These are phyloP conservation scores for Tillus elongatus DNA, from an alignment of 2,888 invertebrate species.

Conservation along the genomic window DNA sequence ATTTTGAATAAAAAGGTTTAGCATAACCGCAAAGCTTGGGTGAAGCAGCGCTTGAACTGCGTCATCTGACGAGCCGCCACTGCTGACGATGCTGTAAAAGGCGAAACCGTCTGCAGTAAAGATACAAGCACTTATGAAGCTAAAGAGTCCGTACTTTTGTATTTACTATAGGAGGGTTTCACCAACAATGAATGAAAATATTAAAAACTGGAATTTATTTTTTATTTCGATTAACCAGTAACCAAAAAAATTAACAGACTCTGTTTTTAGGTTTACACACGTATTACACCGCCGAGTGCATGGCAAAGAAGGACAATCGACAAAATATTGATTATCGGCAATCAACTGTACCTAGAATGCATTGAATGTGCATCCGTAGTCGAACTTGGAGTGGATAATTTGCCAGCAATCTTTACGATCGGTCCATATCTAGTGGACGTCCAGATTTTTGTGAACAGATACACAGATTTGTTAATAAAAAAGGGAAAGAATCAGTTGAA, in stretches of 20 bases:
- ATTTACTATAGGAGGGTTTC: too few relatives aligned
- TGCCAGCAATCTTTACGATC: slow-evolving; percentile 49
- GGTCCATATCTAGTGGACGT: slow-evolving; percentile 52
- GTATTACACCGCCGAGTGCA: slow-evolving; percentile 54
- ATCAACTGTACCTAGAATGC: slow-evolving; percentile 50
- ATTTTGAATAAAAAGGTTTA: too few relatives aligned
- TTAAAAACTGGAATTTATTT: too few relatives aligned
- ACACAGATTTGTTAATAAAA: slow-evolving; percentile 41
- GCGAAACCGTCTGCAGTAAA: too few relatives aligned
- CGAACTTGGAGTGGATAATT: slow-evolving; percentile 47
- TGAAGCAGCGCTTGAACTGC: too few relatives aligned
- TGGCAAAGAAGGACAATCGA: slow-evolving; percentile 52
- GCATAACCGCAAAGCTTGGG: too few relatives aligned
- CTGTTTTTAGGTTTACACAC: slow-evolving; percentile 45
- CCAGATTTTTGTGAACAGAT: slow-evolving; percentile 48
- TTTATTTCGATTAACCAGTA: not conserved
- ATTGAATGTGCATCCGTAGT: slow-evolving; percentile 42
- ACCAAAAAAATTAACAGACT: not conserved
- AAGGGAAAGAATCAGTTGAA: slow-evolving; percentile 47
- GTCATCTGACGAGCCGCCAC: too few relatives aligned
- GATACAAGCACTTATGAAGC: too few relatives aligned
- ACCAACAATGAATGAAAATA: too few relatives aligned
- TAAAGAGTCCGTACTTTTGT: too few relatives aligned
- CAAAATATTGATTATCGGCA: slow-evolving; percentile 50
- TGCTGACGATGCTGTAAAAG: too few relatives aligned